Evolutionary conservation across 2,888 invertebrate genomes (phyloP).

Genomic region (Hypena proboscidalis): DNA sequence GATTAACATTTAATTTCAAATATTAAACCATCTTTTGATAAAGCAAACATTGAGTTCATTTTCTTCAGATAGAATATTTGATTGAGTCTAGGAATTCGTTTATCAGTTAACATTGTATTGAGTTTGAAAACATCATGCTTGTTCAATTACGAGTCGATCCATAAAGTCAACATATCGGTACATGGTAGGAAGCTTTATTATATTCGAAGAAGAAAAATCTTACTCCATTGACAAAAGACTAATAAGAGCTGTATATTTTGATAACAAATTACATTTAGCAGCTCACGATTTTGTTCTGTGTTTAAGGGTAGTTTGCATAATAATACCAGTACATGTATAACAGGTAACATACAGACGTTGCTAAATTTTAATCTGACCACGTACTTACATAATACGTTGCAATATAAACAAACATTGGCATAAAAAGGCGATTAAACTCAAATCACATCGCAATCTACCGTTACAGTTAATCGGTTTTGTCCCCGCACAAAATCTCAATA

Average conservation of each 20-base stretch:
- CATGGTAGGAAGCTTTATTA: too few species aligned
- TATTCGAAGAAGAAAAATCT: too few species aligned
- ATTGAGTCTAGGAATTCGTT: background rate
- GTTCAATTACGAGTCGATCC: too few species aligned
- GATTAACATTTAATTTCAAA: slow-evolving; percentile 39
- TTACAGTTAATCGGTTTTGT: slow-evolving; percentile 50
- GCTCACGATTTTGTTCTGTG: too few species aligned
- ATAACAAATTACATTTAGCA: too few species aligned
- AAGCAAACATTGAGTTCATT: slow-evolving; percentile 19
- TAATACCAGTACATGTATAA: too few species aligned
- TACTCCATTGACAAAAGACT: too few species aligned
- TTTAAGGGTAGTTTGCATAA: too few species aligned
- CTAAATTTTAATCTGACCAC: slow-evolving; percentile 4
- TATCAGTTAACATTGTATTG: background rate
- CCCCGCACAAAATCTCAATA: slow-evolving; percentile 39
- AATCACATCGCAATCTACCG: slow-evolving; percentile 44
- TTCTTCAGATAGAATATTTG: slow-evolving; percentile 2
- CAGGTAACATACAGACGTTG: background rate
- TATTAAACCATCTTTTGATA: slow-evolving; percentile 26
- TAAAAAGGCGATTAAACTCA: slow-evolving; percentile 40
- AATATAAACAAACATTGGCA: slow-evolving; percentile 31
- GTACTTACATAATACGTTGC: slow-evolving; percentile 15
- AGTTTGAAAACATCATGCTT: too few species aligned
- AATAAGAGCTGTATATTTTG: too few species aligned
- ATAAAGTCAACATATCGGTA: too few species aligned